Conservation (phyloP, 37 sponge, comb jelly and placozoan genomes). For the Cladorhizidae sp. region DNA sequence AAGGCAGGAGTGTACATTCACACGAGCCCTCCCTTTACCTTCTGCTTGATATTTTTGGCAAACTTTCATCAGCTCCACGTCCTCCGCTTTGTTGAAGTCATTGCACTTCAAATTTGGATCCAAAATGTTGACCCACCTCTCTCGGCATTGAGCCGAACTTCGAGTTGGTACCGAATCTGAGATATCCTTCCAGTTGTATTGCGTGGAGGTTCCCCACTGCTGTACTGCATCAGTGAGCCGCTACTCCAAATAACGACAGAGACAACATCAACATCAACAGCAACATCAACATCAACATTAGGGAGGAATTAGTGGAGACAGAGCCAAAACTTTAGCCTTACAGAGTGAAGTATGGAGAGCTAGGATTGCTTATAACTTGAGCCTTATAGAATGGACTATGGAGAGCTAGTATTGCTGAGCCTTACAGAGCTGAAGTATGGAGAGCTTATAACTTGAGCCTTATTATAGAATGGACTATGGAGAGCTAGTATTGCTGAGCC, state of each 20-base stretch:
- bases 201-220: constrained; percentile 15
- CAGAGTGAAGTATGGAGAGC: no score
- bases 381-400: no score
- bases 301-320: background rate
- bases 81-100: constrained; percentile 46
- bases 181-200: constrained; percentile 46
- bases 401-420: no score
- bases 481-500: no score
- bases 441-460: no score
- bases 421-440: no score
- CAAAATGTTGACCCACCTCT: constrained; percentile 59
- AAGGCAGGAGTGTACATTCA: no score
- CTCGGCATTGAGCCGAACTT: constrained; percentile 43
- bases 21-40: background rate
- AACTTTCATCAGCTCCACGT: constrained; percentile 37
- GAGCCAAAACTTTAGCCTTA: no score
- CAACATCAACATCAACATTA: no score
- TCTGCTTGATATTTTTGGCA: constrained; percentile 40
- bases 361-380: no score
- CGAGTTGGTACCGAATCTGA: background rate
- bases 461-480: no score
- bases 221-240: constrained; percentile 28
- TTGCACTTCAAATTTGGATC: constrained; percentile 37
- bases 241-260: background rate
- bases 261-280: no score